Conservation (phyloP, 2,797 vertebrate species). For the Clarias platycephalus region DNA sequence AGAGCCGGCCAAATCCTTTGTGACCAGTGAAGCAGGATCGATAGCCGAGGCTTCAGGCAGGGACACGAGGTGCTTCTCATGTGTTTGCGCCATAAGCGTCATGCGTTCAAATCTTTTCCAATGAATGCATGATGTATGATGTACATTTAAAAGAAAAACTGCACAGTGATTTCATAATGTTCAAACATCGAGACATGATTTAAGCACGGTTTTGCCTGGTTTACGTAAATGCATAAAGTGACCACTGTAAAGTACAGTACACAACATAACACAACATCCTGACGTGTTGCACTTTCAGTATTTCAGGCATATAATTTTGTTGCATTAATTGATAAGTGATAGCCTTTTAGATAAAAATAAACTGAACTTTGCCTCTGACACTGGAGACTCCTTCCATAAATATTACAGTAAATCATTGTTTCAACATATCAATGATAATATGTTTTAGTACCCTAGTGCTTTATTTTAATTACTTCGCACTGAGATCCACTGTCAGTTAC, state of each 20-base stretch:
- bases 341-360: background rate
- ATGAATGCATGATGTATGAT: constrained; percentile 16
- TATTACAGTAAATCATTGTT: background rate
- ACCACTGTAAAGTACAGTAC: no score
- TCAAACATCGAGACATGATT: background rate
- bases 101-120: background rate
- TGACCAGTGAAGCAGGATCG: constrained; percentile 43
- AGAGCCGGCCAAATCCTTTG: constrained; percentile 41
- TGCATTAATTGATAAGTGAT: background rate
- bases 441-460: no score
- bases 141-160: background rate
- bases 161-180: background rate
- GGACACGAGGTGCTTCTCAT: constrained; percentile 14
- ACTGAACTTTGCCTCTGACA: background rate
- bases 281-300: background rate
- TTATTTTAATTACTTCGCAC: no score
- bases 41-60: constrained; percentile 30
- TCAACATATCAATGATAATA: background rate
- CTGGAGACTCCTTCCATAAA: constrained; percentile 3
- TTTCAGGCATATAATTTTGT: background rate
- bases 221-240: background rate
- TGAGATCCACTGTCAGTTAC: no score
- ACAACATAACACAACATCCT: background rate
- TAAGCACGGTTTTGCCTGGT: no score
- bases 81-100: constrained; percentile 9